Evolutionary conservation across 1,140 invertebrate species (phyloP), one percentile per base, ranked within the genome.

Genomic region (Triops longicaudatus): DNA sequence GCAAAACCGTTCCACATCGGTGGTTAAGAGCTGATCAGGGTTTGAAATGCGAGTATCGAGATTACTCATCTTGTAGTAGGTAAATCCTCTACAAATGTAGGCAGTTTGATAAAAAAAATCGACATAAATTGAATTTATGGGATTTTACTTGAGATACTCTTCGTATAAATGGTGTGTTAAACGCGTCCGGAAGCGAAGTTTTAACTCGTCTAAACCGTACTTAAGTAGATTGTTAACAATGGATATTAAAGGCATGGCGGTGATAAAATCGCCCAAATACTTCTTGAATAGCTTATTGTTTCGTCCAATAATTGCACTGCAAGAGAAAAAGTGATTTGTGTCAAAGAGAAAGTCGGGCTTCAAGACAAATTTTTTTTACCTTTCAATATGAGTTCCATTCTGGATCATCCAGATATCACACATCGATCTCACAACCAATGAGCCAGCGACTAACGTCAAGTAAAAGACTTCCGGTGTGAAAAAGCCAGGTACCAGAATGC

Each of bases 341-440:
- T 63, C 3, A 63, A 74, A 26, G 14, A 37, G 10, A 76, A 17
- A 43, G 50, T 12, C 10, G 10, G 9, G 71, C 17, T 73, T 14
- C 27, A 28, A 14, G 22, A 37, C 26, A 42, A 1, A n/a, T 72
- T 17, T 41, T 71, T 26, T 72, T 43, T 50, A 94, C 93, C 91
- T 94, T 88, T 99, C 97, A 81, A 98, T 91, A 76, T 93, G 87
- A 1, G 97, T 99, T 17, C 91, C 91, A 84, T 94, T 94, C 81
- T 94, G 91, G 79, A 99, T 99, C 86, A 98, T 91, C 95, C 96
- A 99, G 73, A 99, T 88, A 86, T 99, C 97, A 83, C 95, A 98
- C 28, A 97, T 87, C 0, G 97, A 98, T 82, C 97, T 88, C 6
- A 92, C 88, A 11, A 98, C 87, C 10, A 99, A 86, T 28, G 93